Percentiles rank a stretch among this genome's conserved stretches.
Conservation (phyloP, 2,888 invertebrate species). For the Acleris literana region DNA sequence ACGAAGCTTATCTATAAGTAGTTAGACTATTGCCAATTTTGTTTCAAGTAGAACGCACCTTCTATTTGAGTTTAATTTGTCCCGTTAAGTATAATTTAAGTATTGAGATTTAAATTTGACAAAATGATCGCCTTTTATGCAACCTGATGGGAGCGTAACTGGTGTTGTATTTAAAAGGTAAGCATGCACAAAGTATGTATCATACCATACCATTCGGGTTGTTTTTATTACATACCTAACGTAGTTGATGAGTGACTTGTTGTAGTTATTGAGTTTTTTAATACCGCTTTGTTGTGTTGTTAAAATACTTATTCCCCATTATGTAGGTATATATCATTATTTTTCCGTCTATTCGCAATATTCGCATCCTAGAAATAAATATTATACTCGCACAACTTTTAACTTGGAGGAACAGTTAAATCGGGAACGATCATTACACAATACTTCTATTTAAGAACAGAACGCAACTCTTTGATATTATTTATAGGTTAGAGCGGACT, state of each 20-base stretch:
- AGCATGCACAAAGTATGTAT: constrained; percentile 81
- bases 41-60: constrained; percentile 78
- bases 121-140: constrained; percentile 82
- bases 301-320: background rate
- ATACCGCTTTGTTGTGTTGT: constrained; percentile 12
- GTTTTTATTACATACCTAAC: constrained; percentile 22
- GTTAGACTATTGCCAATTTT: constrained; percentile 73
- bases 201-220: constrained; percentile 52
- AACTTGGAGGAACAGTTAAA: too few species aligned
- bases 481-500: too few species aligned
- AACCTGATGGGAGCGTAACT: constrained; percentile 81
- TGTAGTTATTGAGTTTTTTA: constrained; percentile 9
- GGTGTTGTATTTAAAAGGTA: constrained; percentile 82
- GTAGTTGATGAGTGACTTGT: constrained; percentile 17
- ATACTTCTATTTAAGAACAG: too few species aligned
- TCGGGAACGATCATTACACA: too few species aligned
- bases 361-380: too few species aligned
- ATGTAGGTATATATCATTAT: too few species aligned
- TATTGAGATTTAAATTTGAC: constrained; percentile 75
- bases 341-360: too few species aligned
- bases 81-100: constrained; percentile 74
- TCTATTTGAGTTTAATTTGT: constrained; percentile 71
- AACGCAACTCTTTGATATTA: too few species aligned
- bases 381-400: too few species aligned
- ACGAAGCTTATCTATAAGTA: constrained; percentile 72